phyloP scores from a whole-genome alignment of 2,113 vertebrate genomes.

The Notothenia coriiceps region DNA sequence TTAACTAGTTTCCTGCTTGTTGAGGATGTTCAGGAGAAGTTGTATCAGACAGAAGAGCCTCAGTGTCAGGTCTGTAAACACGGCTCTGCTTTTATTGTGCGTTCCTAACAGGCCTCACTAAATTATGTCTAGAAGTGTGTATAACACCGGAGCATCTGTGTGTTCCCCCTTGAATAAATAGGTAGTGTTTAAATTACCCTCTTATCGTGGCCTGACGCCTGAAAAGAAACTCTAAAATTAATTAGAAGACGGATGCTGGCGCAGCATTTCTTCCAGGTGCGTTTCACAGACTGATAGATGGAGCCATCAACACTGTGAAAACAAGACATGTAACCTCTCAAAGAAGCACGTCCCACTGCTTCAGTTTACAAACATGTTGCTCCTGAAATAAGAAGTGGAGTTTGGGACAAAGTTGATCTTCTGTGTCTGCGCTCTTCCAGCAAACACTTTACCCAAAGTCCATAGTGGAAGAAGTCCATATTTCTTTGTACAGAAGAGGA shows the following conservation, averaged over 20 bases:
- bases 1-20: neutral
- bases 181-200: slow-evolving; percentile 83
- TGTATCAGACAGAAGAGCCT: slow-evolving; percentile 28
- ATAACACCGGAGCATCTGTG: slow-evolving; percentile 87
- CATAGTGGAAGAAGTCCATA: too few relatives aligned
- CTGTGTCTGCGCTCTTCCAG: too few relatives aligned
- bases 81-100: slow-evolving; percentile 81
- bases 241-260: slow-evolving; percentile 76
- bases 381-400: slow-evolving; percentile 10
- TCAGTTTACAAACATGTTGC: slow-evolving; percentile 51
- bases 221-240: slow-evolving; percentile 69
- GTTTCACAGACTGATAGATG: slow-evolving; percentile 70
- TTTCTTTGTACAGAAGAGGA: too few relatives aligned
- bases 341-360: neutral
- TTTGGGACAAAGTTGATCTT: slow-evolving; percentile 2
- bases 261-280: slow-evolving; percentile 75
- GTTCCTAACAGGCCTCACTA: slow-evolving; percentile 85
- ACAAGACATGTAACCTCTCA: slow-evolving; percentile 43
- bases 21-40: slow-evolving; percentile 27
- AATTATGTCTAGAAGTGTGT: slow-evolving; percentile 91
- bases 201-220: slow-evolving; percentile 63
- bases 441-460: too few relatives aligned
- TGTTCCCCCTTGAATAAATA: slow-evolving; percentile 88
- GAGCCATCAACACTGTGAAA: slow-evolving; percentile 55
- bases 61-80: slow-evolving; percentile 67